phyloP scores from a whole-genome alignment of 2,888 invertebrate genomes.

The Drosophila tripunctata region DNA sequence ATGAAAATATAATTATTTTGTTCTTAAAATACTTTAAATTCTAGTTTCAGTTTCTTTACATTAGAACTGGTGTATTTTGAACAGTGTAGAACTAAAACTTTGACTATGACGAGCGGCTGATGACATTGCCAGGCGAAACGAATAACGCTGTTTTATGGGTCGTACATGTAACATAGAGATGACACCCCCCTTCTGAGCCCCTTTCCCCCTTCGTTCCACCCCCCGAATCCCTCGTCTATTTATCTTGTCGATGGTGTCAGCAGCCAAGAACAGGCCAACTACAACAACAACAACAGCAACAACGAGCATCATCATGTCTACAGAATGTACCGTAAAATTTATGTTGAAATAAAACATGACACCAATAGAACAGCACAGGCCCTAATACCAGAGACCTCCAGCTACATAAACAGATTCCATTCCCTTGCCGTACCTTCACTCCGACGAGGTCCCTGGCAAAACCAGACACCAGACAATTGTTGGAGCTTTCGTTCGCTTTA shows the following conservation, averaged over 20 bases:
- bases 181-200: slow-evolving; percentile 2
- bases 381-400: not conserved
- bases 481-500: slow-evolving; percentile 39
- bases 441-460: not conserved
- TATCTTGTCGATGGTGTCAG: slow-evolving; percentile 19
- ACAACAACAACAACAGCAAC: slow-evolving; percentile 1
- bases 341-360: slow-evolving; percentile 69
- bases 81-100: not conserved
- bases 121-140: slow-evolving; percentile 64
- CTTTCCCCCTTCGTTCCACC: not conserved
- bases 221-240: not conserved
- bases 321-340: slow-evolving; percentile 58
- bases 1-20: too few relatives aligned
- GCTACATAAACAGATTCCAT: slow-evolving; percentile 11
- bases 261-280: slow-evolving; percentile 16
- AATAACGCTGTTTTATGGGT: slow-evolving; percentile 69
- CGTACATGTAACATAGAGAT: slow-evolving; percentile 55
- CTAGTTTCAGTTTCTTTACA: too few relatives aligned
- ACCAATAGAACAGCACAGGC: slow-evolving; percentile 35
- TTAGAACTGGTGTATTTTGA: too few relatives aligned
- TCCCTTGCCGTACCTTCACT: not conserved
- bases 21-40: too few relatives aligned
- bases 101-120: slow-evolving; percentile 36
- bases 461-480: not conserved
- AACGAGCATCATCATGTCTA: slow-evolving; percentile 9